Percentiles rank a stretch among this genome's conserved stretches.
Conservation (phyloP, 2,797 vertebrate genomes). For the Propithecus perrieri region DNA sequence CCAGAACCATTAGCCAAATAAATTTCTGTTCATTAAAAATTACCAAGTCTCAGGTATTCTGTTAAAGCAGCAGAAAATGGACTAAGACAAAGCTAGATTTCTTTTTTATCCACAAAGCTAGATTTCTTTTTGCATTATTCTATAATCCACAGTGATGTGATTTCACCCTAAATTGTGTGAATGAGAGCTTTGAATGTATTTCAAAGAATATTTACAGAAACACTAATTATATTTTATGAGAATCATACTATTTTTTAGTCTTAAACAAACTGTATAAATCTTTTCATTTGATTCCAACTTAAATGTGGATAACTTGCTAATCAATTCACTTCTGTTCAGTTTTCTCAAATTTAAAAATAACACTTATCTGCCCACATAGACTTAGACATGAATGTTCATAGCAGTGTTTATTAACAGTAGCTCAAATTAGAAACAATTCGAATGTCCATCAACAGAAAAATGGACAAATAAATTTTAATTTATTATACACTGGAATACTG, state of each 20-base stretch:
- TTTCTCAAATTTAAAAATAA: background rate
- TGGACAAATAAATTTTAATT: background rate
- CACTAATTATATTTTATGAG: background rate
- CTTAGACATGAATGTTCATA: background rate
- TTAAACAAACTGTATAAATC: background rate
- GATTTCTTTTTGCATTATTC: background rate
- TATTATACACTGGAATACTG: background rate
- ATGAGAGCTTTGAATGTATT: background rate
- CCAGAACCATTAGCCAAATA: background rate
- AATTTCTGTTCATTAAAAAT: background rate
- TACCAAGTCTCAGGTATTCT: background rate
- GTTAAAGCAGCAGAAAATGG: background rate
- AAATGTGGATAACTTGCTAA: background rate
- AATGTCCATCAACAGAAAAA: background rate
- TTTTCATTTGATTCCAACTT: background rate
- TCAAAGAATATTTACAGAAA: background rate
- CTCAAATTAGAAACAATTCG: background rate
- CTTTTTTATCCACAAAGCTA: background rate
- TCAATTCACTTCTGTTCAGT: background rate
- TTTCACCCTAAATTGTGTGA: background rate
- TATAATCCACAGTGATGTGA: background rate
- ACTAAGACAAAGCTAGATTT: background rate
- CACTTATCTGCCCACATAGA: background rate
- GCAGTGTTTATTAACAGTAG: background rate
- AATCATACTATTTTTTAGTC: background rate